Conservation (phyloP, 2,888 invertebrate species). For the Heteromurus nitidus region DNA sequence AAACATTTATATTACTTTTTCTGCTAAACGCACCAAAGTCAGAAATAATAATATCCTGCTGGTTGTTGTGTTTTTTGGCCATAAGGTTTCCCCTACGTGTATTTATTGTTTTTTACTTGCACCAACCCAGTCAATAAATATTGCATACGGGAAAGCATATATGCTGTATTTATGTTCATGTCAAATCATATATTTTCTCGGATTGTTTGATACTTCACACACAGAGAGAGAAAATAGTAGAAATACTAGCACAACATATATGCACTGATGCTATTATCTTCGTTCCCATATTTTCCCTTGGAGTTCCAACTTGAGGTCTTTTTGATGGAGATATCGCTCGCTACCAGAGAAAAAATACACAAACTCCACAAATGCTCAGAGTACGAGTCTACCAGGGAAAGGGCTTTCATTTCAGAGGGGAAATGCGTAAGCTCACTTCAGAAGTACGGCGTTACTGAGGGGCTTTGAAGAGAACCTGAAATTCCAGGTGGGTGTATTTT, state of each 20-base stretch:
- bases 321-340: background rate
- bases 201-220: background rate
- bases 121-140: conserved; percentile 6
- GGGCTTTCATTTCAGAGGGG: too few species aligned
- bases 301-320: background rate
- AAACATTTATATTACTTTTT: conserved; percentile 45
- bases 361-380: too few species aligned
- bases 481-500: too few species aligned
- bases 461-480: too few species aligned
- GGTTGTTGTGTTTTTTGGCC: background rate
- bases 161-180: conserved; percentile 23
- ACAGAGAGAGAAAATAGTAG: background rate
- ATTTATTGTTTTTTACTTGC: conserved; percentile 3
- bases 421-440: too few species aligned
- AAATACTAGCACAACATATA: background rate
- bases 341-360: too few species aligned
- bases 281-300: background rate
- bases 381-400: too few species aligned
- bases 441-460: too few species aligned
- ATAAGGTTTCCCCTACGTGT: background rate
- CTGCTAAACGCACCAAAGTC: background rate
- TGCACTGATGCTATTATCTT: background rate
- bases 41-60: background rate
- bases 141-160: conserved; percentile 18
- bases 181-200: conserved; percentile 34